Conservation (phyloP, 2,113 vertebrate genomes). For the Eptesicus fuscus region DNA sequence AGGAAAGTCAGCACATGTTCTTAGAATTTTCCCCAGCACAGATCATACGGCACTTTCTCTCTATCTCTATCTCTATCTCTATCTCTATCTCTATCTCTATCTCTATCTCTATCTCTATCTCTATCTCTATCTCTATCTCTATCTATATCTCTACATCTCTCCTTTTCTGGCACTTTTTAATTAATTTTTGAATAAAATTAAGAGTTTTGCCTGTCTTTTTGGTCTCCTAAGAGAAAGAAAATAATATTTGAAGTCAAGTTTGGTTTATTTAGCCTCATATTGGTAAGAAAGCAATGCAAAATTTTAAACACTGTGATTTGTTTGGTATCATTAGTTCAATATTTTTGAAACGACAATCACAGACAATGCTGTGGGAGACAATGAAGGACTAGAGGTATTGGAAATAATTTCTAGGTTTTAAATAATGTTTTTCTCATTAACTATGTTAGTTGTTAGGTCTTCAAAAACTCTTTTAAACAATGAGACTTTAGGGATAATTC, state of each 20-base stretch:
- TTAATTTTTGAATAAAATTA: background rate
- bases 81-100: too few species aligned
- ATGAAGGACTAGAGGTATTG: background rate
- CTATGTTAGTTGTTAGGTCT: slow-evolving; percentile 9
- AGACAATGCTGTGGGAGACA: background rate
- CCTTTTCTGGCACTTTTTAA: background rate
- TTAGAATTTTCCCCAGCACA: background rate
- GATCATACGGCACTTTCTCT: background rate
- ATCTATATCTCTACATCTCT: background rate
- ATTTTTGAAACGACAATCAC: background rate
- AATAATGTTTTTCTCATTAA: slow-evolving; percentile 20
- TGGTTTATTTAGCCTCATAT: background rate
- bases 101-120: background rate
- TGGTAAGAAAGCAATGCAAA: background rate
- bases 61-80: background rate
- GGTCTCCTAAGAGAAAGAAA: background rate
- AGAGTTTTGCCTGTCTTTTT: background rate
- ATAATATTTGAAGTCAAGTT: background rate
- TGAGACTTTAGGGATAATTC: background rate
- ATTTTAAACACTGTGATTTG: background rate
- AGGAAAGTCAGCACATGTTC: background rate
- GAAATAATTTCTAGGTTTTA: slow-evolving; percentile 2
- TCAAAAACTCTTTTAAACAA: slow-evolving; percentile 38
- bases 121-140: background rate
- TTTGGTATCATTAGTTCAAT: slow-evolving; percentile 19